A percentile compares a stretch with the other conserved stretches of the same genome.
phyloP scores from a whole-genome alignment of 2,888 invertebrate species.

The Calliopum simillimum region DNA sequence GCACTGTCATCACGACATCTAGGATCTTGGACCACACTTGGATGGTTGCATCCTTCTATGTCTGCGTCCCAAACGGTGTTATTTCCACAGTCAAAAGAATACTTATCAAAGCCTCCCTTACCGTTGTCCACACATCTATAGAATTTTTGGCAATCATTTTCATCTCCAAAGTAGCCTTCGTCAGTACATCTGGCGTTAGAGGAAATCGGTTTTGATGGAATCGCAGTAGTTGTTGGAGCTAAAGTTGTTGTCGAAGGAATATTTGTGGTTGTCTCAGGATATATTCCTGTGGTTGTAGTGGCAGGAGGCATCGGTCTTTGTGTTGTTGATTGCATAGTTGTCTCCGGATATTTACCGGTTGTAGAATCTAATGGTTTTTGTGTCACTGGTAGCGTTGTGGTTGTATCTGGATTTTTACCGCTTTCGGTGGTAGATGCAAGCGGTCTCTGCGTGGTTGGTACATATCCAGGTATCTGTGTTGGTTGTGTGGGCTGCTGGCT shows the following conservation, averaged over 20 bases:
- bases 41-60: constrained; percentile 56
- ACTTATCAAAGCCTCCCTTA: constrained; percentile 71
- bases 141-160: constrained; percentile 72
- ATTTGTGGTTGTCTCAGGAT: constrained; percentile 29
- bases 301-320: constrained; percentile 34
- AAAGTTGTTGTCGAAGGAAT: constrained; percentile 16
- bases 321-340: constrained; percentile 27
- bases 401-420: background rate
- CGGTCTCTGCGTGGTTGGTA: constrained; percentile 31
- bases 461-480: constrained; percentile 33
- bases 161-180: constrained; percentile 66
- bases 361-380: constrained; percentile 19
- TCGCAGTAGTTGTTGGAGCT: constrained; percentile 42
- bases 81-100: constrained; percentile 74
- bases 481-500: background rate
- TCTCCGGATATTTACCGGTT: constrained; percentile 1
- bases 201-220: constrained; percentile 46
- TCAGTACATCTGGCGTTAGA: constrained; percentile 58
- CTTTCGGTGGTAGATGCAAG: background rate
- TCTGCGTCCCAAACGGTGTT: constrained; percentile 73
- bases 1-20: constrained; percentile 47
- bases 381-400: background rate
- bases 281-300: constrained; percentile 26
- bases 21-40: constrained; percentile 47
- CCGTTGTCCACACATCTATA: constrained; percentile 75